These are phyloP conservation scores for Arion vulgaris DNA, from an alignment of 1,140 invertebrate genomes.

Conservation along the genomic window DNA sequence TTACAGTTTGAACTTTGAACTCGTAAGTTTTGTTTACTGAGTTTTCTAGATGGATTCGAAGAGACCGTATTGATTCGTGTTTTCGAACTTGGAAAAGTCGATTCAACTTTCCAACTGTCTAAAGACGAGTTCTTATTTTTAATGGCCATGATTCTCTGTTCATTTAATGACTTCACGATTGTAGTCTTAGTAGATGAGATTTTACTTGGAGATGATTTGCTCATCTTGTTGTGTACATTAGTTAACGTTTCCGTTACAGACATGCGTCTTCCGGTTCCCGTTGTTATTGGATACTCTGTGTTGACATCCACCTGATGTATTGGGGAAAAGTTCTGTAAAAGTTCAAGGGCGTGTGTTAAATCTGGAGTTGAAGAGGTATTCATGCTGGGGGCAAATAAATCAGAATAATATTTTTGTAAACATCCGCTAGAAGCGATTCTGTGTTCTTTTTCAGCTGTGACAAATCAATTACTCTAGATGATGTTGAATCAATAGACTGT, in stretches of 20 bases:
- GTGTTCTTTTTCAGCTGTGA: not conserved
- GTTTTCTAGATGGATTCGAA: no score
- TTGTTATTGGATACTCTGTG: not conserved
- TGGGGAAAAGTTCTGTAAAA: not conserved
- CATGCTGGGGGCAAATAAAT: not conserved
- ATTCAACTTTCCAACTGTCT: no score
- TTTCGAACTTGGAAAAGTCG: no score
- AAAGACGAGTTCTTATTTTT: no score
- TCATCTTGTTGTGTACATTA: not conserved
- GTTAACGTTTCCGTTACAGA: not conserved
- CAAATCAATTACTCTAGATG: not conserved
- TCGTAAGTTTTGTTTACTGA: no score
- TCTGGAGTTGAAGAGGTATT: not conserved
- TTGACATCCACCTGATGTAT: not conserved
- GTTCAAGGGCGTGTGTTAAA: not conserved
- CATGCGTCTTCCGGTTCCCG: not conserved
- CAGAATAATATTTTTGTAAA: not conserved
- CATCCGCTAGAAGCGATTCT: not conserved
- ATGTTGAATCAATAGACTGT: no score
- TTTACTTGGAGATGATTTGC: not conserved
- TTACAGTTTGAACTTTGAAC: no score
- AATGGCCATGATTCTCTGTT: no score
- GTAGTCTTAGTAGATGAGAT: not conserved
- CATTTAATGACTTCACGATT: no score
- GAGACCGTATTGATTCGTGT: no score